Evolutionary conservation across 2,888 invertebrate genomes (phyloP).

Genomic region (Andrena bucephala): DNA sequence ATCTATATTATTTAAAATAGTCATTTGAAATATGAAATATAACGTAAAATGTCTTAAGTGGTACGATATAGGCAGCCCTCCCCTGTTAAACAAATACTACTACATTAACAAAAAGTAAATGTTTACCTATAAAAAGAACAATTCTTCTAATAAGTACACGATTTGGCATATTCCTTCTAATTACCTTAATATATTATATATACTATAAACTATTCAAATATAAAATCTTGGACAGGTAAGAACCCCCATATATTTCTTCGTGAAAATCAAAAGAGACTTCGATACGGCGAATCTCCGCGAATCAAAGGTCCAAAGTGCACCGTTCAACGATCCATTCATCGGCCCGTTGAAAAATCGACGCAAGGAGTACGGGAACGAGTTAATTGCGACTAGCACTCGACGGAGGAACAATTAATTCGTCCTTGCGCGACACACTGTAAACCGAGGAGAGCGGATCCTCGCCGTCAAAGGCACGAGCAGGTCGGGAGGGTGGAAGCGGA

Average conservation of each 20-base stretch:
- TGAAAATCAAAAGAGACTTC: background rate
- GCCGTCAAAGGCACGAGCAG: constrained; percentile 31
- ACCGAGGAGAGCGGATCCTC: constrained; percentile 41
- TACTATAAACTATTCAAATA: too few relatives aligned
- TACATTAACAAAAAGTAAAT: too few relatives aligned
- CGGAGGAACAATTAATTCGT: constrained; percentile 47
- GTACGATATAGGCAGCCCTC: too few relatives aligned
- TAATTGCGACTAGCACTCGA: constrained; percentile 46
- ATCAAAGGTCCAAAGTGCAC: background rate
- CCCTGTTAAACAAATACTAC: too few relatives aligned
- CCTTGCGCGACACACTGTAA: constrained; percentile 45
- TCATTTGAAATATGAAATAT: too few relatives aligned
- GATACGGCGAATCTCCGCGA: background rate
- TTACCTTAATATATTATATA: too few relatives aligned
- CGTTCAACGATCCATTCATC: constrained; percentile 9
- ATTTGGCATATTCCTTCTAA: too few relatives aligned
- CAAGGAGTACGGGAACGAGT: background rate
- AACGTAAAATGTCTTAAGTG: too few relatives aligned
- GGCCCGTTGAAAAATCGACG: background rate
- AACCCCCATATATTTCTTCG: background rate
- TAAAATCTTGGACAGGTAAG: background rate
- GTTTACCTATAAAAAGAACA: too few relatives aligned
- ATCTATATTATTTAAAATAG: too few relatives aligned
- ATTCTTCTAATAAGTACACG: too few relatives aligned
- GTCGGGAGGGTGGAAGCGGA: constrained; percentile 7